phyloP scores from a whole-genome alignment of 2,113 vertebrate species.

The Solea solea region DNA sequence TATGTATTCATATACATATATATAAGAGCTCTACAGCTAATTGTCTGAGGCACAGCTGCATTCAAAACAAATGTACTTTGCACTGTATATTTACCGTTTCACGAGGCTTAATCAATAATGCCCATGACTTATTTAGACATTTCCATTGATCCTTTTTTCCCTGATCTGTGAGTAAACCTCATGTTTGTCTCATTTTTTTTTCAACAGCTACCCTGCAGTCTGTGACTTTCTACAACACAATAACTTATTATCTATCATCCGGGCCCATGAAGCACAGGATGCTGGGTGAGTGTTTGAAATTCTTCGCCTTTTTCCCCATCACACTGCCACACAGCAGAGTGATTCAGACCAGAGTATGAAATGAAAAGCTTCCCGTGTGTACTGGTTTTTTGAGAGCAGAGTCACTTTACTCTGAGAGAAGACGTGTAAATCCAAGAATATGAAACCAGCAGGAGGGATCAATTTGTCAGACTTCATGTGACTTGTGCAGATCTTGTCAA shows the following conservation, averaged over 20 bases:
- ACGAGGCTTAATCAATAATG: constrained; percentile 48
- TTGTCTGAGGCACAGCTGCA: constrained; percentile 1
- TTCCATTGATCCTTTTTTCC: constrained; percentile 50
- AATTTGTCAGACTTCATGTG: constrained; percentile 27
- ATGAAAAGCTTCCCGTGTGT: constrained; percentile 26
- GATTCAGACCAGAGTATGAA: constrained; percentile 47
- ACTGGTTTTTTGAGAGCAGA: constrained; percentile 21
- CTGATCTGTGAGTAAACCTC: constrained; percentile 52
- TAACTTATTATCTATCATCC: constrained; percentile 99
- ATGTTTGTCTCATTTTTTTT: constrained; percentile 51
- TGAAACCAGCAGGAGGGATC: constrained; percentile 1
- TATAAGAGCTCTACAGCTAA: background rate
- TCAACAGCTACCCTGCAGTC: constrained; percentile 94
- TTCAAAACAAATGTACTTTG: constrained; percentile 24
- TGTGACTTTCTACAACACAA: constrained; percentile 99
- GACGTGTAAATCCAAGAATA: constrained; percentile 38
- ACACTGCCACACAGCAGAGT: constrained; percentile 37
- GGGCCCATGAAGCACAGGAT: constrained; percentile 99
- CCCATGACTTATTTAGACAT: constrained; percentile 52
- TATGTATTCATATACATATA: background rate
- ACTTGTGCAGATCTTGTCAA: constrained; percentile 10
- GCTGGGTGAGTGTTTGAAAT: constrained; percentile 88
- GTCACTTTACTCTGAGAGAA: constrained; percentile 41
- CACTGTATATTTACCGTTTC: constrained; percentile 34
- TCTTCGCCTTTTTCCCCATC: constrained; percentile 42